Evolutionary conservation across 2,888 invertebrate species (phyloP).

Genomic region (Dynastes hyllus): DNA sequence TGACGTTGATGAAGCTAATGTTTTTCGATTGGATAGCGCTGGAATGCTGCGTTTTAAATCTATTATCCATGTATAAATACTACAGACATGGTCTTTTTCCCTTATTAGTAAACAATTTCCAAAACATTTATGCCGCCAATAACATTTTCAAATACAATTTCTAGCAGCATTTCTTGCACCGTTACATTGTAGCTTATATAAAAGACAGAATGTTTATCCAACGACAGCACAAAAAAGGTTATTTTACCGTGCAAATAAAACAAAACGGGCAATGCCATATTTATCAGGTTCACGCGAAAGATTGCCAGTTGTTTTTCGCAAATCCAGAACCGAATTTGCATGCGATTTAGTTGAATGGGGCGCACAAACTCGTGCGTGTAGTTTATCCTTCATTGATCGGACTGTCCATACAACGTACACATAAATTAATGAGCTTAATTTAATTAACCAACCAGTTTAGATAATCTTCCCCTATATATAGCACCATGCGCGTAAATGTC

Average conservation of each 20-base stretch:
- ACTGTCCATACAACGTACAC: neutral
- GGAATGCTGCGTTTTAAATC: no score
- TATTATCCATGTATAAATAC: no score
- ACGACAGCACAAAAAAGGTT: neutral
- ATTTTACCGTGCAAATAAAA: neutral
- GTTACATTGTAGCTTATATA: no score
- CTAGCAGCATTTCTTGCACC: no score
- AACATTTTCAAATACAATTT: no score
- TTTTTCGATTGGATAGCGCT: no score
- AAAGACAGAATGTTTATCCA: no score
- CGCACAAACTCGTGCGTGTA: conserved; percentile 6
- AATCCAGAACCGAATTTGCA: neutral
- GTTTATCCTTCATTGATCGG: conserved; percentile 17
- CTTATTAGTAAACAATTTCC: no score
- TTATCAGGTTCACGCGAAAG: neutral
- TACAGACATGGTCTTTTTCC: no score
- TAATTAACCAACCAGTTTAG: conserved; percentile 23
- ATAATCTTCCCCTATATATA: conserved; percentile 13
- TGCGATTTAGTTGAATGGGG: conserved; percentile 9
- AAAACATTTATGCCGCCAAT: no score
- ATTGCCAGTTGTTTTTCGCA: conserved; percentile 11
- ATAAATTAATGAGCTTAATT: conserved; percentile 32
- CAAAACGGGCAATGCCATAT: neutral
- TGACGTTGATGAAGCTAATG: no score
- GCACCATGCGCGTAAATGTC: neutral